Evolutionary conservation across 2,797 vertebrate genomes (phyloP).

Genomic region (Atherinosoma microstoma): DNA sequence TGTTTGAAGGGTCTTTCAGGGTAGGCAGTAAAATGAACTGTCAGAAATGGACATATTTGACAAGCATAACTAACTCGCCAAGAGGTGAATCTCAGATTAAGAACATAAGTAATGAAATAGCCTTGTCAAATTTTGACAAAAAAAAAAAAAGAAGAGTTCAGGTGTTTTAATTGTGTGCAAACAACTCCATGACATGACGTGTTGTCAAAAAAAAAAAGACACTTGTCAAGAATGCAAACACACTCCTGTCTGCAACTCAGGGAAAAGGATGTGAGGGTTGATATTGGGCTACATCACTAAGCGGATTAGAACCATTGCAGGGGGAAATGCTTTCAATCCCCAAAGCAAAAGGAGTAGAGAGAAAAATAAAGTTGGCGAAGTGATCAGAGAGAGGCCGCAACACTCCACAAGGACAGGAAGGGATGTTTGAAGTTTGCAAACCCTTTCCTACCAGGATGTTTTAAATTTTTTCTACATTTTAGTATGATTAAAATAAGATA

Average conservation of each 20-base stretch:
- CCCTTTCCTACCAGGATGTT: not conserved
- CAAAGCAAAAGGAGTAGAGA: constrained; percentile 21
- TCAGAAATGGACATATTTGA: constrained; percentile 47
- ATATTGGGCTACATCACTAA: constrained; percentile 51
- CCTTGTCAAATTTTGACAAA: constrained; percentile 12
- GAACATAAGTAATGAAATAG: constrained; percentile 13
- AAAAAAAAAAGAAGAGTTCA: not conserved
- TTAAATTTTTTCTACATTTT: too few relatives aligned
- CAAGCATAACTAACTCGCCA: constrained; percentile 41
- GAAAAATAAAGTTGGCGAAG: constrained; percentile 30
- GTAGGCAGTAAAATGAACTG: constrained; percentile 35
- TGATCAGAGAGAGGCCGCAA: constrained; percentile 12
- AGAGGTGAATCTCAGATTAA: constrained; percentile 31
- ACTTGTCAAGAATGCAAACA: constrained; percentile 22
- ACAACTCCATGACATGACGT: not conserved
- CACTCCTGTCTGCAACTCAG: constrained; percentile 12
- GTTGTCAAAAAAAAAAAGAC: constrained; percentile 21
- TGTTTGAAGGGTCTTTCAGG: constrained; percentile 41
- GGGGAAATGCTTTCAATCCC: constrained; percentile 29
- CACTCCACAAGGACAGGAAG: not conserved
- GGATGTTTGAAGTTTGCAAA: not conserved
- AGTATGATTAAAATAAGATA: too few relatives aligned
- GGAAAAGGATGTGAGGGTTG: constrained; percentile 37
- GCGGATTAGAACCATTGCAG: constrained; percentile 67
- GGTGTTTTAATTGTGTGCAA: constrained; percentile 1